Evolutionary conservation across 2,113 vertebrate genomes (phyloP), one percentile per base, ranked within the genome.

Genomic region (Cavia aperea): DNA sequence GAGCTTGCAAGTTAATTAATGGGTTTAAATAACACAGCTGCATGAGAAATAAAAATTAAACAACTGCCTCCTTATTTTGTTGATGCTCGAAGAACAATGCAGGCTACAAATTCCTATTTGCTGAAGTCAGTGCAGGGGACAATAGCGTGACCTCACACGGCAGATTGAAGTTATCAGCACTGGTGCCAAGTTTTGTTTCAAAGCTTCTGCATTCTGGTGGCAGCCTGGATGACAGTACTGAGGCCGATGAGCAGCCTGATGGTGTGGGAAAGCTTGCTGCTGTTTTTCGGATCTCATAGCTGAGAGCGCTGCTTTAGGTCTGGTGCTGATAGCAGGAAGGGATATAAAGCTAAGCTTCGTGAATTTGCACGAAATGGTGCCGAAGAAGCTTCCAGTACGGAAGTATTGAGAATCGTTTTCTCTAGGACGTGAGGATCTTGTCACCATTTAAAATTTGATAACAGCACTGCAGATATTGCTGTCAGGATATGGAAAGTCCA

Each of bases 251-350:
- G 96, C 54, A 43, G 56, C 24, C 87, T 4, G 66, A 70, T 75
- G 92, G 14, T 87, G 85, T 88, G 96, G 92, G 97, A 97, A 97
- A 96, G 24, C 31, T 81, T 79, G 81, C 43, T 54, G 26, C 72
- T 43, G 51, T 78, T 95, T 68, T 95, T 85, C 94, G 89, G 95
- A 86, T 72, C 77, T 94, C 88, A 96, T 63, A 62, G 86, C 90
- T 26, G 86, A 73, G 87, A 86, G 79, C 46, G 43, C 43, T 33
- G 31, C 15, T 63, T 75, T 63, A 31, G 23, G 84, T 54, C 78
- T n/a, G 26, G 65, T n/a, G 62, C n/a, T 62, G 39, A 70, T 2
- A 10, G 68, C 10, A 13, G 8, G 14, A 8, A 2, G 68, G 15
- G 23, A 36, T 7, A 9, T 1, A n/a, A 62, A 56, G 16, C 72